These are phyloP conservation scores for Callipepla californica DNA, from an alignment of 2,113 vertebrate genomes.

Conservation along the genomic window DNA sequence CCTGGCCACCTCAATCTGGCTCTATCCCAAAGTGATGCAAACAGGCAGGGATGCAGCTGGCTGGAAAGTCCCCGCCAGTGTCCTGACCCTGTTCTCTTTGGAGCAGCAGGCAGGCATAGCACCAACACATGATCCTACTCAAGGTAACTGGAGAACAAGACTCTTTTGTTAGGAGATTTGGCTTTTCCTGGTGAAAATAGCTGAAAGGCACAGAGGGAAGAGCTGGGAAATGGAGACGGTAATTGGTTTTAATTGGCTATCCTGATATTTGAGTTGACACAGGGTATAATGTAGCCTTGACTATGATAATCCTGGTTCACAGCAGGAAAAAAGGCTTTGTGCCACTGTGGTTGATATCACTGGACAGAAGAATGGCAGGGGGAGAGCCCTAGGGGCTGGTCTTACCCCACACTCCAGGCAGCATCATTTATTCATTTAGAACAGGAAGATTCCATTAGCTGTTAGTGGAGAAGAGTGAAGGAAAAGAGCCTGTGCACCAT, in stretches of 20 bases:
- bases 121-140: fast-evolving
- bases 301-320: background rate
- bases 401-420: background rate
- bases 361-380: background rate
- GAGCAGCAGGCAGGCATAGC: background rate
- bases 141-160: background rate
- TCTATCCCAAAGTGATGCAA: background rate
- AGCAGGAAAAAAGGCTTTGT: background rate
- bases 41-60: background rate
- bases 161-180: background rate
- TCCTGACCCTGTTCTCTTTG: background rate
- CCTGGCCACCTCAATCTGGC: constrained; percentile 24
- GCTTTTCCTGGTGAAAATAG: background rate
- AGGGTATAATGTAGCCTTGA: background rate
- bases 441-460: background rate
- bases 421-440: background rate
- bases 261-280: background rate
- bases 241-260: background rate
- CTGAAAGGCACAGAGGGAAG: background rate
- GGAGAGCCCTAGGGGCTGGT: background rate
- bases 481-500: background rate
- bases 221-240: background rate
- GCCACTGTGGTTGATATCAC: fast-evolving
- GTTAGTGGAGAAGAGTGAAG: background rate
- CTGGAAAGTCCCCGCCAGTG: background rate